Percentiles rank a stretch among this genome's conserved stretches.
These are phyloP conservation scores for Leucophenga maculata DNA, from an alignment of 2,888 invertebrate genomes.

Conservation along the genomic window DNA sequence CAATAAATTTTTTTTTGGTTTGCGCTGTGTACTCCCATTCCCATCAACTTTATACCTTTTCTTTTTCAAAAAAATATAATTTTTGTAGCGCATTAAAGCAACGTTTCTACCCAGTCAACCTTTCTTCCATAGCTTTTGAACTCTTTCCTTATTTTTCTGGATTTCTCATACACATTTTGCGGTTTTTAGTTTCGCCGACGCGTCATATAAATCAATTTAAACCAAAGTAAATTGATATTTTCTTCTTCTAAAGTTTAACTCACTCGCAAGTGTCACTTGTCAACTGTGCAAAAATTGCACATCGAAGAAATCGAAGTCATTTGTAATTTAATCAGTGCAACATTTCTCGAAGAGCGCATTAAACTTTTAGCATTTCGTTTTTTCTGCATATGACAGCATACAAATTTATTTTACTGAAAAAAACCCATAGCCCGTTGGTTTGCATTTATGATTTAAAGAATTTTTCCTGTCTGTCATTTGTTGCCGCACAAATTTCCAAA, in stretches of 20 bases:
- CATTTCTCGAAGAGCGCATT: too few species aligned
- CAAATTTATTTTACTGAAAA: too few species aligned
- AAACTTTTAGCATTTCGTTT: background rate
- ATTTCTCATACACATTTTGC: background rate
- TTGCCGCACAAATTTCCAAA: slow-evolving; percentile 5
- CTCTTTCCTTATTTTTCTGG: background rate
- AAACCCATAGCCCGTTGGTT: too few species aligned
- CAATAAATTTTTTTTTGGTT: too few species aligned
- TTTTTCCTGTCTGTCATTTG: too few species aligned
- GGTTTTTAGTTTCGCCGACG: slow-evolving; percentile 1
- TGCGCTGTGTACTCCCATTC: too few species aligned
- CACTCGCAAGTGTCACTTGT: too few species aligned
- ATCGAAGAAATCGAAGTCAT: background rate
- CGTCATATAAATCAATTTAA: background rate
- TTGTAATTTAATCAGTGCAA: slow-evolving; percentile 5
- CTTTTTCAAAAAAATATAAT: too few species aligned
- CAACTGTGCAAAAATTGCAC: background rate
- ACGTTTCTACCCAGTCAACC: too few species aligned
- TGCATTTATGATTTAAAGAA: too few species aligned
- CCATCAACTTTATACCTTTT: too few species aligned
- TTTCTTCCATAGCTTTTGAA: background rate
- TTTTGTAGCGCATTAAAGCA: too few species aligned
- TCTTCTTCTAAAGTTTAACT: background rate
- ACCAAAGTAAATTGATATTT: slow-evolving; percentile 10
- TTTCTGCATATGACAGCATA: slow-evolving; percentile 15